Conservation (phyloP, 2,888 invertebrate genomes). For the Coelinius sp. region DNA sequence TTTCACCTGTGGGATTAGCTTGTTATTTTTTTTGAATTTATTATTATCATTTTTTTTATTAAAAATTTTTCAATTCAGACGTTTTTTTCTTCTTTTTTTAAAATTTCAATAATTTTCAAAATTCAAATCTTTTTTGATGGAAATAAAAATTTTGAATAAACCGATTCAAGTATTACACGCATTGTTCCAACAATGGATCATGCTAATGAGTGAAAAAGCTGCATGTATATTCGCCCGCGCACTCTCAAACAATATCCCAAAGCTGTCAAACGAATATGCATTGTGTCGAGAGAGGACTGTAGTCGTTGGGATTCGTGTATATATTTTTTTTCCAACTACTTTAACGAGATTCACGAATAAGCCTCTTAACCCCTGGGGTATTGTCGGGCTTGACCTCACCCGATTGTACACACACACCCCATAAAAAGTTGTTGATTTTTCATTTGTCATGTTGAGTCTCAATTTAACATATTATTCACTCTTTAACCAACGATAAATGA, state of each 20-base stretch:
- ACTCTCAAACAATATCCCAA: slow-evolving; percentile 13
- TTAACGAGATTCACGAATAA: slow-evolving; percentile 66
- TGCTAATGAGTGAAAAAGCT: slow-evolving; percentile 29
- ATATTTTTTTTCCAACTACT: slow-evolving; percentile 65
- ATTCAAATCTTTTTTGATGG: neutral
- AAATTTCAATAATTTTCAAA: too few relatives aligned
- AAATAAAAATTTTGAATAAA: neutral
- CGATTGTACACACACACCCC: neutral
- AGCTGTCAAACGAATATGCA: slow-evolving; percentile 14
- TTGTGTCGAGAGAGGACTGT: slow-evolving; percentile 24
- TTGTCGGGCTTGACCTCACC: slow-evolving; percentile 49
- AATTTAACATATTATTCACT: too few relatives aligned
- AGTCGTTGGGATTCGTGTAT: slow-evolving; percentile 65
- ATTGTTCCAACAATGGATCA: neutral
- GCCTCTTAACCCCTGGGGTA: slow-evolving; percentile 61
- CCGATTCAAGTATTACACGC: neutral
- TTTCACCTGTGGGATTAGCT: slow-evolving; percentile 28
- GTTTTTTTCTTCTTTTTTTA: too few relatives aligned
- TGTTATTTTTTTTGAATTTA: too few relatives aligned
- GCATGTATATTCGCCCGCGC: slow-evolving; percentile 9
- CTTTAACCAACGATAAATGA: neutral
- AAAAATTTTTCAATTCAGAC: too few relatives aligned
- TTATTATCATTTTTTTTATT: too few relatives aligned
- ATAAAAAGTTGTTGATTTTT: neutral
- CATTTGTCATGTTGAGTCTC: neutral